Percentiles rank a stretch among this genome's conserved stretches.
Evolutionary conservation across 2,888 invertebrate species (phyloP).

Genomic region (Sepiola atlantica): DNA sequence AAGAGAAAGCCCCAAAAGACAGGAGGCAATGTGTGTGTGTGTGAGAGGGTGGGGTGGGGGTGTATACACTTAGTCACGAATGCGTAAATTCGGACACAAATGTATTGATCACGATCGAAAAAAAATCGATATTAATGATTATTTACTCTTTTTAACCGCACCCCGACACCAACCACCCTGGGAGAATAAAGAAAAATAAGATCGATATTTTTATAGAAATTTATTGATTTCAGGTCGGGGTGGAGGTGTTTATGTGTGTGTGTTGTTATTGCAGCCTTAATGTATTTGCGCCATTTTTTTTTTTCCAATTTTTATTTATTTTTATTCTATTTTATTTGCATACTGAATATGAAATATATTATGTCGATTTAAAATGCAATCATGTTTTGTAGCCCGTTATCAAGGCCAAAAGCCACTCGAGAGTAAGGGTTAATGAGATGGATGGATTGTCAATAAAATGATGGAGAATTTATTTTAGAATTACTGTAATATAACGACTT

Average conservation of each 20-base stretch:
- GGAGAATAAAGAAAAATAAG: background rate
- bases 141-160: background rate
- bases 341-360: no score
- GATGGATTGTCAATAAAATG: no score
- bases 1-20: background rate
- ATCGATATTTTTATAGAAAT: background rate
- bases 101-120: background rate
- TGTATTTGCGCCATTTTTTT: background rate
- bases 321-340: background rate
- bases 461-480: no score
- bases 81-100: background rate
- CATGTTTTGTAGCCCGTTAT: no score
- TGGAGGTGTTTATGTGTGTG: no score
- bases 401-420: no score
- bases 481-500: no score
- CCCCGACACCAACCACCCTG: background rate
- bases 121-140: slow-evolving; percentile 3
- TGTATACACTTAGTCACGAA: background rate
- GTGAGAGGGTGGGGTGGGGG: no score
- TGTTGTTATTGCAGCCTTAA: background rate
- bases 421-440: no score
- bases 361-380: no score
- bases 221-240: background rate
- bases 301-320: background rate
- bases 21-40: background rate